These are phyloP conservation scores for Melospiza melodia DNA, from an alignment of 2,113 vertebrate species.

Conservation along the genomic window DNA sequence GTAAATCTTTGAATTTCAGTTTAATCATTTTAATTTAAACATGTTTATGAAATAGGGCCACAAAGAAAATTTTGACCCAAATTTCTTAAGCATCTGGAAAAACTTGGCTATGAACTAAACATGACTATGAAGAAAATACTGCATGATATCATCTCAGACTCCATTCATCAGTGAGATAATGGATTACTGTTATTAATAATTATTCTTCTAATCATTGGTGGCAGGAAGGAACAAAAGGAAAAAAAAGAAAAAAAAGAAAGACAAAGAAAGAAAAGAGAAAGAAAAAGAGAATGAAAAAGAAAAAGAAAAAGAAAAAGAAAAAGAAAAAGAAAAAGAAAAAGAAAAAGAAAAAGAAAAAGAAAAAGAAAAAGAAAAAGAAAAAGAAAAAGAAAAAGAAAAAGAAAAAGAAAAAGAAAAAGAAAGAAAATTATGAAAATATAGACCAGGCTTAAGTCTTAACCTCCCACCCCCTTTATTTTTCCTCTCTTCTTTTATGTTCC, in stretches of 20 bases:
- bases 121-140: background rate
- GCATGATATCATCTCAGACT: background rate
- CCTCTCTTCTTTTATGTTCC: accelerated
- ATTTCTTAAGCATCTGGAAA: background rate
- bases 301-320: too few species aligned
- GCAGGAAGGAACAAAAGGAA: background rate
- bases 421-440: background rate
- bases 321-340: too few species aligned
- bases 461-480: accelerated
- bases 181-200: background rate
- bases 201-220: background rate
- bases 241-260: background rate
- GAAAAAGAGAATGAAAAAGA: too few species aligned
- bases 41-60: background rate
- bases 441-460: background rate
- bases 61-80: background rate
- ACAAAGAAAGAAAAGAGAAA: background rate
- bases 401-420: too few species aligned
- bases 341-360: accelerated
- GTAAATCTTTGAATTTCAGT: conserved; percentile 58
- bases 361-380: too few species aligned
- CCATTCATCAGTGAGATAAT: background rate
- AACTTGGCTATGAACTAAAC: background rate
- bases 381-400: too few species aligned
- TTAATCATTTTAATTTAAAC: conserved; percentile 60